Percentiles rank a stretch among this genome's conserved stretches.
Evolutionary conservation across 2,113 vertebrate genomes (phyloP).

Genomic region (Ptyas mucosa): DNA sequence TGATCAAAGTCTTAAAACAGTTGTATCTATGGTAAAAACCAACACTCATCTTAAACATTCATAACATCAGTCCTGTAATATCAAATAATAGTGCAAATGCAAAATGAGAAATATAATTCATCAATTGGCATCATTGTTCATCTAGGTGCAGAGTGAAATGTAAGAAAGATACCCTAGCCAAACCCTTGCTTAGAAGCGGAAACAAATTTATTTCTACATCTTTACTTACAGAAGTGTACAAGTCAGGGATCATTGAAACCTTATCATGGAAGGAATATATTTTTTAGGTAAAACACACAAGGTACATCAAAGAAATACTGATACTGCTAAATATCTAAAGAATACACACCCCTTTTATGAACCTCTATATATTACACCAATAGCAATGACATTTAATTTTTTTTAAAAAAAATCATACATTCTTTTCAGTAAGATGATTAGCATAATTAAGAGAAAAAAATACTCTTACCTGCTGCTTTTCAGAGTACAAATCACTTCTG

Average conservation of each 20-base stretch:
- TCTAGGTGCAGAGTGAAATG: neutral
- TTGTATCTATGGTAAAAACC: neutral
- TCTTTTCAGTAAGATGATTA: neutral
- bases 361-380: neutral
- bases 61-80: neutral
- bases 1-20: neutral
- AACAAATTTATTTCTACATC: neutral
- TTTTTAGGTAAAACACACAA: neutral
- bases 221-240: neutral
- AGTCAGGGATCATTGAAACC: neutral
- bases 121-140: neutral
- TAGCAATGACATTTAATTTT: neutral
- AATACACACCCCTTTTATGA: neutral
- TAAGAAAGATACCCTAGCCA: neutral
- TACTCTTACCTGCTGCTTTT: constrained; percentile 48
- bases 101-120: neutral
- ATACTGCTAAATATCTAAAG: neutral
- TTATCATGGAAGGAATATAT: neutral
- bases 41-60: neutral
- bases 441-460: neutral
- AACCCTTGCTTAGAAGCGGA: neutral
- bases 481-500: neutral
- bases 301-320: neutral
- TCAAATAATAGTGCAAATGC: neutral
- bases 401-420: neutral